Evolutionary conservation across 2,888 invertebrate species (phyloP).

Genomic region (Notodonta ziczac): DNA sequence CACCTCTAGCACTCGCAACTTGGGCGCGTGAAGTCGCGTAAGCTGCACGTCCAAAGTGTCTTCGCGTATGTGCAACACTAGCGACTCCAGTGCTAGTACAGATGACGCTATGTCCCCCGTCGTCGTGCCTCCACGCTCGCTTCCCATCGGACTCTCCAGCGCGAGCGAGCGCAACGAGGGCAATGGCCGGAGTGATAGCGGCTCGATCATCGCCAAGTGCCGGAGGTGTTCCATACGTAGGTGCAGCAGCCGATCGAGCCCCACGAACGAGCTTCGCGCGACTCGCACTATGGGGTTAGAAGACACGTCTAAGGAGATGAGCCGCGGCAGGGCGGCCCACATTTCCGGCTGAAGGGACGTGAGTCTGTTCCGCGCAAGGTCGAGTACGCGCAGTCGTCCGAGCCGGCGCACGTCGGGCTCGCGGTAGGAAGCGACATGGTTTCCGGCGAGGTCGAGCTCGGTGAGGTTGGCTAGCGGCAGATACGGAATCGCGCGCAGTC

Average conservation of each 20-base stretch:
- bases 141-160: slow-evolving; percentile 86
- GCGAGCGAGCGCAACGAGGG: slow-evolving; percentile 86
- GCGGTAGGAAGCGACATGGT: slow-evolving; percentile 86
- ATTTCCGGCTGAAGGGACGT: slow-evolving; percentile 87
- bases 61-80: slow-evolving; percentile 86
- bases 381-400: slow-evolving; percentile 86
- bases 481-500: slow-evolving; percentile 87
- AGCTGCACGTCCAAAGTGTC: slow-evolving; percentile 88
- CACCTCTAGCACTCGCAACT: slow-evolving; percentile 89
- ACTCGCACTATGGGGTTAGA: slow-evolving; percentile 90
- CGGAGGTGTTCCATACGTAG: slow-evolving; percentile 88
- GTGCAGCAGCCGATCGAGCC: slow-evolving; percentile 87
- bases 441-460: slow-evolving; percentile 89
- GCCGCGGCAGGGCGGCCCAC: slow-evolving; percentile 86
- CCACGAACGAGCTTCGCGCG: slow-evolving; percentile 85
- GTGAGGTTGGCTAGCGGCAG: slow-evolving; percentile 87
- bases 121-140: slow-evolving; percentile 59
- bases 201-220: slow-evolving; percentile 87
- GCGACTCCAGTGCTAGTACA: slow-evolving; percentile 50
- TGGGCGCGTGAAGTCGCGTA: slow-evolving; percentile 88
- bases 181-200: slow-evolving; percentile 87
- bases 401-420: slow-evolving; percentile 87
- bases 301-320: slow-evolving; percentile 90
- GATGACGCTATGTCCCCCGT: slow-evolving; percentile 47
- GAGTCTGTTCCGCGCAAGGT: slow-evolving; percentile 89